phyloP scores from a whole-genome alignment of 2,888 invertebrate species.

The Machimus rusticus region DNA sequence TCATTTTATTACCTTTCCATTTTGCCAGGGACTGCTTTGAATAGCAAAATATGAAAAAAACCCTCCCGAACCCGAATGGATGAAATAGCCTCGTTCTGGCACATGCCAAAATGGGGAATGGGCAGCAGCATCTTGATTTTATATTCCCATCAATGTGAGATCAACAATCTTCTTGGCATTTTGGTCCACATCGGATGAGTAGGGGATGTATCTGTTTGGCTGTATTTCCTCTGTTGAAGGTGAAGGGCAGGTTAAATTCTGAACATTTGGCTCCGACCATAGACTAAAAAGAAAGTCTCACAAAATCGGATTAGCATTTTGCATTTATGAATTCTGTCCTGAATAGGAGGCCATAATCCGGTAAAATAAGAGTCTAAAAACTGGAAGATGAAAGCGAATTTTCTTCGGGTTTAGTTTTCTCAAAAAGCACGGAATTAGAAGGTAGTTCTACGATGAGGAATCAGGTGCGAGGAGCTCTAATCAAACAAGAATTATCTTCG shows the following conservation, averaged over 20 bases:
- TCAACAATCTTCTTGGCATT: neutral
- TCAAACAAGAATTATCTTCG: neutral
- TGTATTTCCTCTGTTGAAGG: neutral
- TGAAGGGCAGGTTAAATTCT: neutral
- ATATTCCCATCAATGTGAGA: slow-evolving; percentile 11
- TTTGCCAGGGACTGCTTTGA: neutral
- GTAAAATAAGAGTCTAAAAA: neutral
- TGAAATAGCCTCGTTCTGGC: neutral
- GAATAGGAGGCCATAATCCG: neutral
- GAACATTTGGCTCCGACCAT: neutral
- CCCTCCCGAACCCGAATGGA: neutral
- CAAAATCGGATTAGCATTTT: neutral
- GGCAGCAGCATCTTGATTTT: slow-evolving; percentile 3
- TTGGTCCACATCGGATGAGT: neutral
- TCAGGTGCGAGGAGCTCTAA: neutral
- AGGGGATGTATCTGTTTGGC: neutral
- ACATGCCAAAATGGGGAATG: neutral
- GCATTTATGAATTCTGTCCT: neutral
- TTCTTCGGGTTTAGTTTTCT: neutral
- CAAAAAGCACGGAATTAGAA: neutral
- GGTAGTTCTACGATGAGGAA: neutral
- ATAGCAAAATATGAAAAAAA: neutral
- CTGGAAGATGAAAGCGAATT: neutral
- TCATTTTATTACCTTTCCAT: slow-evolving; percentile 4
- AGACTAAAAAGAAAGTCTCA: neutral